Conservation (phyloP, 2,113 vertebrate species). For the Taurulus bubalis region DNA sequence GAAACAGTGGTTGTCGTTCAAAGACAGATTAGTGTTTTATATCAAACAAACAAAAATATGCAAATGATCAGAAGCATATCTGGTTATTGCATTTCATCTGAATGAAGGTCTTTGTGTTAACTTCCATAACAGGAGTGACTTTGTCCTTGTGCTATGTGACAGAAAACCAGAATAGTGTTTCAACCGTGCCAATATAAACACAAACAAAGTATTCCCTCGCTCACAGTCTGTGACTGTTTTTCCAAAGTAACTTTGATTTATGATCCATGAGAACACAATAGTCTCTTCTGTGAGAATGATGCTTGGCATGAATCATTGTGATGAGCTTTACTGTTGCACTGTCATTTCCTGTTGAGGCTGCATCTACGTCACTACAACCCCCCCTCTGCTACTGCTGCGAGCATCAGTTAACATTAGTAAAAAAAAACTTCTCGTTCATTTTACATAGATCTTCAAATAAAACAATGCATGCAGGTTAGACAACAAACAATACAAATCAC, state of each 20-base stretch:
- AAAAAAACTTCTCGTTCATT: not conserved
- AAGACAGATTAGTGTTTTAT: constrained; percentile 9
- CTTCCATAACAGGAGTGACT: constrained; percentile 14
- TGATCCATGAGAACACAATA: constrained; percentile 17
- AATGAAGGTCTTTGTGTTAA: constrained; percentile 11
- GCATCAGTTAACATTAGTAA: constrained; percentile 1
- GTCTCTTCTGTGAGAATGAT: constrained; percentile 20
- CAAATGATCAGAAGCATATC: constrained; percentile 41
- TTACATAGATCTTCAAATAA: not conserved
- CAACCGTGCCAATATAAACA: constrained; percentile 25
- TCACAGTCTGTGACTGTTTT: not conserved
- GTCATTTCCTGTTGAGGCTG: constrained; percentile 70
- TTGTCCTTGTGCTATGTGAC: constrained; percentile 35
- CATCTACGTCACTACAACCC: constrained; percentile 35
- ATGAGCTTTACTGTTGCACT: constrained; percentile 48
- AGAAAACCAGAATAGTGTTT: constrained; percentile 20
- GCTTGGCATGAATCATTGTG: constrained; percentile 39
- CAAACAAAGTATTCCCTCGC: not conserved
- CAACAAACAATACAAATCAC: constrained; percentile 44
- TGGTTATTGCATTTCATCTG: constrained; percentile 3
- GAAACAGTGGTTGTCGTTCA: not conserved
- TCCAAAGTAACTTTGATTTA: constrained; percentile 12
- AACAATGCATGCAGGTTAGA: not conserved
- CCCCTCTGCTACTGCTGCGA: not conserved
- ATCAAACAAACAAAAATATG: constrained; percentile 14